Percentiles rank a stretch among this genome's conserved stretches.
These are phyloP conservation scores for Brachyhypopomus occidentalis DNA, from an alignment of 2,113 vertebrate genomes.

Conservation along the genomic window DNA sequence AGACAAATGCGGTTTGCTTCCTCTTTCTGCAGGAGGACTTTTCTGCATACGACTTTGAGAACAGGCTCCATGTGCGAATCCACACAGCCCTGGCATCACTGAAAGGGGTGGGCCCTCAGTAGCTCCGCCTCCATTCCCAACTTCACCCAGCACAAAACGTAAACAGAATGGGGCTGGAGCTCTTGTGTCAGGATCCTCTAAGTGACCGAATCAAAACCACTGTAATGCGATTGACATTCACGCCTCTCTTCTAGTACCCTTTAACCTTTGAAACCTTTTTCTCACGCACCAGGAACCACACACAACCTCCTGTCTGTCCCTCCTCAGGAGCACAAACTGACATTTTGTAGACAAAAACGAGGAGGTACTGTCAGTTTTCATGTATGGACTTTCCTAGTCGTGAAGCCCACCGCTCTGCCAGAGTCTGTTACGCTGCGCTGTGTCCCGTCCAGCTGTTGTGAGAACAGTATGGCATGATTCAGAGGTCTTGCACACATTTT, in stretches of 20 bases:
- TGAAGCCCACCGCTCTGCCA: too few species aligned
- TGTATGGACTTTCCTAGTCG: too few species aligned
- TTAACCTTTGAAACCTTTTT: background rate
- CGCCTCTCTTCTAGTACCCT: background rate
- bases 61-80: constrained; percentile 95
- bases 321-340: too few species aligned
- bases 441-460: background rate
- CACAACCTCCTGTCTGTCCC: too few species aligned
- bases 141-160: background rate
- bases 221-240: background rate
- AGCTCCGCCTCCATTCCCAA: constrained; percentile 56
- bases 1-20: background rate
- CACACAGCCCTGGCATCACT: constrained; percentile 93
- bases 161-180: background rate
- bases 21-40: constrained; percentile 84
- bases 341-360: background rate
- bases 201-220: background rate
- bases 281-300: too few species aligned
- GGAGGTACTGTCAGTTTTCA: background rate
- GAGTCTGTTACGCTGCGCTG: background rate
- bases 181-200: background rate
- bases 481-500: background rate
- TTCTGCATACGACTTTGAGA: constrained; percentile 95
- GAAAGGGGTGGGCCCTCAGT: constrained; percentile 89
- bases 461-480: background rate